A percentile compares a stretch with the other conserved stretches of the same genome.
These are phyloP conservation scores for Nebria ingens DNA, from an alignment of 1,140 invertebrate species.

Conservation along the genomic window DNA sequence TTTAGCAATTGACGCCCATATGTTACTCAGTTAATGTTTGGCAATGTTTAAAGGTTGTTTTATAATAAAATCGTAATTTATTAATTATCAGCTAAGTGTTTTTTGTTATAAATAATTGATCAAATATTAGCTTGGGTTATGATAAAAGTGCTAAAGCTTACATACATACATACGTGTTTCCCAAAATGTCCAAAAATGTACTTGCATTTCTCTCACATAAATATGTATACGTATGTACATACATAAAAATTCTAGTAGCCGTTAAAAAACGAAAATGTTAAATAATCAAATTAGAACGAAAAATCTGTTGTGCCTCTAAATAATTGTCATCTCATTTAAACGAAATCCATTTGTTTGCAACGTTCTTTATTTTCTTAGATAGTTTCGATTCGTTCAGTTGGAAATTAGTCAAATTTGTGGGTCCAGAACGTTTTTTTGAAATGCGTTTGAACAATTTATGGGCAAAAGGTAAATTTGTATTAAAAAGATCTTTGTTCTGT, in stretches of 20 bases:
- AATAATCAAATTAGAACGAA: background rate
- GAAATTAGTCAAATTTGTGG: background rate
- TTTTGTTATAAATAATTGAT: no score
- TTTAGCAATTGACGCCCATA: no score
- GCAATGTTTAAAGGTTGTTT: no score
- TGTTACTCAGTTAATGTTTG: no score
- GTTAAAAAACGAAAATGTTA: background rate
- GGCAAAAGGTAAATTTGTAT: background rate
- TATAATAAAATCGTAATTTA: no score
- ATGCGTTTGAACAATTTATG: background rate
- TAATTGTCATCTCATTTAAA: background rate
- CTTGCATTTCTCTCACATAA: constrained; percentile 3
- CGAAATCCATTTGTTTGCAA: no score
- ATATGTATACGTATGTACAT: no score
- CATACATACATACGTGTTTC: background rate
- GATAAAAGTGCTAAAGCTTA: background rate
- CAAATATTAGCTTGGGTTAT: no score
- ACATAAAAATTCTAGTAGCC: background rate
- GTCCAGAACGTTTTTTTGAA: background rate
- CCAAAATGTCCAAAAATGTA: constrained; percentile 5
- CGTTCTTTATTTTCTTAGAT: no score
- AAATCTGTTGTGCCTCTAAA: constrained; percentile 1
- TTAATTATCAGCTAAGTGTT: no score
- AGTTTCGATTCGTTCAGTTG: no score
- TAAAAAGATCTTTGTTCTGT: constrained; percentile 6